A percentile compares a stretch with the other conserved stretches of the same genome.
Conservation (phyloP, 2,797 vertebrate genomes). For the Malacoraja senta region DNA sequence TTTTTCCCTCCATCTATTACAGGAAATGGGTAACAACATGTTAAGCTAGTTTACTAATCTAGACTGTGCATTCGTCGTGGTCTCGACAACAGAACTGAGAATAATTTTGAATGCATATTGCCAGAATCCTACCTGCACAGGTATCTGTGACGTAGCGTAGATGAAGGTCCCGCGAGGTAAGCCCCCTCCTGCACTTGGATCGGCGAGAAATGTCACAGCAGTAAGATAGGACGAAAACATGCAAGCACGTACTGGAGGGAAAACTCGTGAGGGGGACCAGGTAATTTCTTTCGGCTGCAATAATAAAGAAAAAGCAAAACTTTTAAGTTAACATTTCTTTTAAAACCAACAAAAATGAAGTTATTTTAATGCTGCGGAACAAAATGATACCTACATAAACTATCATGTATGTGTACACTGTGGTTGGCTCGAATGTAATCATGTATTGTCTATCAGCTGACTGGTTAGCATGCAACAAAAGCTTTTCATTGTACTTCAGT, state of each 20-base stretch:
- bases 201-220: constrained; percentile 90
- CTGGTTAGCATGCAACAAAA: no score
- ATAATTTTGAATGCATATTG: not conserved
- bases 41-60: not conserved
- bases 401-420: not conserved
- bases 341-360: not conserved
- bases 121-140: constrained; percentile 72
- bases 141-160: constrained; percentile 87
- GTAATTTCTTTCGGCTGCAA: constrained; percentile 90
- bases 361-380: not conserved
- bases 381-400: not conserved
- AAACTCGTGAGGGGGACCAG: constrained; percentile 87
- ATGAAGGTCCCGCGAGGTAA: constrained; percentile 93
- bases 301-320: constrained; percentile 29
- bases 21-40: not conserved
- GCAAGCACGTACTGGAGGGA: constrained; percentile 90
- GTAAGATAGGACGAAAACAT: constrained; percentile 94
- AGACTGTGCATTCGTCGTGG: not conserved
- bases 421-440: no score
- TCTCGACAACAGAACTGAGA: not conserved
- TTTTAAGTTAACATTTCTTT: not conserved
- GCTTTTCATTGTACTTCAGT: no score
- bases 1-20: not conserved
- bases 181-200: constrained; percentile 91
- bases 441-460: no score